These are phyloP conservation scores for Drosophila kikkawai DNA, from an alignment of 1,140 invertebrate genomes.

Conservation along the genomic window DNA sequence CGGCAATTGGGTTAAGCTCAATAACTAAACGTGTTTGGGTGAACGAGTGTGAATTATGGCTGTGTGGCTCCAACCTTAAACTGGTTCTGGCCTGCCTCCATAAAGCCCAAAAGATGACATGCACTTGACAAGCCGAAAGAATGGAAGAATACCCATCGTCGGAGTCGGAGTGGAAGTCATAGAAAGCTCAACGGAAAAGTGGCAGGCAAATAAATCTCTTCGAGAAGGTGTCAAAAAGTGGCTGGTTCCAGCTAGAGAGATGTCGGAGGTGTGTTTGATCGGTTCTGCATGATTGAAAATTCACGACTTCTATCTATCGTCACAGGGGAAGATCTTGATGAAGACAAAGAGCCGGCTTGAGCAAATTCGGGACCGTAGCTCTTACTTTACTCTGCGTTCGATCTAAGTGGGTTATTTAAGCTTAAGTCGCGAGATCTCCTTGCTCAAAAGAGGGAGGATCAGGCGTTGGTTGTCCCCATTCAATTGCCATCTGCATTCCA, in stretches of 20 bases:
- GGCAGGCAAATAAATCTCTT: slow-evolving; percentile 40
- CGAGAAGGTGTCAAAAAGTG: slow-evolving; percentile 34
- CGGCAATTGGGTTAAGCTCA: slow-evolving; percentile 75
- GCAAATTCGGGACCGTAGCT: too few species aligned
- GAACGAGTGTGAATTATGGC: slow-evolving; percentile 66
- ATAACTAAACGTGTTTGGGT: slow-evolving; percentile 69
- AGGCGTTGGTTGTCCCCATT: slow-evolving; percentile 27
- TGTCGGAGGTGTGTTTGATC: slow-evolving; percentile 1
- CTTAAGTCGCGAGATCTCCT: background rate
- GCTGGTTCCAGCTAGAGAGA: slow-evolving; percentile 1
- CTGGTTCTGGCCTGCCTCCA: slow-evolving; percentile 51
- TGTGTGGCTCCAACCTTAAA: slow-evolving; percentile 37
- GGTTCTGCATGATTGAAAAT: slow-evolving; percentile 3
- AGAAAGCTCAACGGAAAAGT: slow-evolving; percentile 30
- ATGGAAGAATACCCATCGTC: background rate
- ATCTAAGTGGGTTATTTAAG: slow-evolving; percentile 9
- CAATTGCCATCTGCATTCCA: slow-evolving; percentile 36
- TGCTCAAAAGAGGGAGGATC: background rate
- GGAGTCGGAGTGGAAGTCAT: slow-evolving; percentile 1
- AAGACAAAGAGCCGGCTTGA: background rate
- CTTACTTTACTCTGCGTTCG: background rate
- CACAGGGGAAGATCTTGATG: background rate
- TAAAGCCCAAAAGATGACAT: slow-evolving; percentile 46
- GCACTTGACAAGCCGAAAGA: slow-evolving; percentile 55
- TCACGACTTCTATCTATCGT: background rate